Evolutionary conservation across 92 coral and sea anemone species (phyloP).

Genomic region (Siderastrea radians): DNA sequence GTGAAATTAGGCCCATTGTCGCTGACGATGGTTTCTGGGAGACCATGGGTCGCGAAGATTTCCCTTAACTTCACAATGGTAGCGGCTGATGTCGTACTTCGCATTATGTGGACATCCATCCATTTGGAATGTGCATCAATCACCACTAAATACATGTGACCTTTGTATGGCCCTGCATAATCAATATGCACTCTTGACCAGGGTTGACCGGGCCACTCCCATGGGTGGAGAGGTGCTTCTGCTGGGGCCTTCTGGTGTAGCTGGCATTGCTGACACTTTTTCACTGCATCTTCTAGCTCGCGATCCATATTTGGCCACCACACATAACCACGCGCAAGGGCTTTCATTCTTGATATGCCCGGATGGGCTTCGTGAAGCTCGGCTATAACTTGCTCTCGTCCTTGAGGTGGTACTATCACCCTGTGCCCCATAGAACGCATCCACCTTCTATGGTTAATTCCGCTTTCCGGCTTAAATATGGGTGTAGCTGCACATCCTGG

Average conservation of each 20-base stretch:
- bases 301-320: conserved; percentile 1
- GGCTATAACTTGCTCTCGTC: conserved; percentile 35
- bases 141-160: conserved; percentile 35
- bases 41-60: conserved; percentile 53
- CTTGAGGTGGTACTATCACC: conserved; percentile 61
- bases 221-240: too few relatives aligned
- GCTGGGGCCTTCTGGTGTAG: conserved; percentile 37
- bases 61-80: conserved; percentile 56
- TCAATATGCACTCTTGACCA: conserved; percentile 17
- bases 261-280: conserved; percentile 40
- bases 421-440: conserved; percentile 67
- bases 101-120: conserved; percentile 55
- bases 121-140: conserved; percentile 46
- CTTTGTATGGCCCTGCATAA: conserved; percentile 43
- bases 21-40: conserved; percentile 52
- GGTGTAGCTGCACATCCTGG: conserved; percentile 30
- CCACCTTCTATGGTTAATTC: conserved; percentile 54
- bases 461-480: conserved; percentile 38
- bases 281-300: conserved; percentile 33
- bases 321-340: conserved; percentile 12
- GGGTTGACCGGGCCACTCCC: too few relatives aligned
- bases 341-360: conserved; percentile 53
- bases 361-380: conserved; percentile 57
- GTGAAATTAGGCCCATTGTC: conserved; percentile 62
- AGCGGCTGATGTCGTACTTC: conserved; percentile 48